Evolutionary conservation across 2,797 vertebrate genomes (phyloP).

Genomic region (Taeniopygia guttata): DNA sequence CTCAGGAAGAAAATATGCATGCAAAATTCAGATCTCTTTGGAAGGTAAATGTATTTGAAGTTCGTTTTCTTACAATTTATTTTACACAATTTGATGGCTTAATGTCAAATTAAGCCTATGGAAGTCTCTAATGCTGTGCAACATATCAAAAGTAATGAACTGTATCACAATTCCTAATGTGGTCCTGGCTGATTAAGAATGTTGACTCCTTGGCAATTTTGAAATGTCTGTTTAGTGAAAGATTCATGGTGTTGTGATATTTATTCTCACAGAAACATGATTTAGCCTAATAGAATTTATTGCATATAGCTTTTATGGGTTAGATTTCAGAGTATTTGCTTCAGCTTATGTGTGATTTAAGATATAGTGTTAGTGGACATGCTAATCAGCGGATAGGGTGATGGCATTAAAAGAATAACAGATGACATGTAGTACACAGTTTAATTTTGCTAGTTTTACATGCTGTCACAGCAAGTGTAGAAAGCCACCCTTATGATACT

Average conservation of each 20-base stretch:
- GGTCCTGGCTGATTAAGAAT: slow-evolving; percentile 12
- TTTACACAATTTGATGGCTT: slow-evolving; percentile 17
- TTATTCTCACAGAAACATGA: slow-evolving; percentile 50
- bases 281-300: slow-evolving; percentile 49
- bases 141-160: slow-evolving; percentile 14
- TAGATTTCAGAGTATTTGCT: slow-evolving; percentile 37
- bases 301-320: not conserved
- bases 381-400: not conserved
- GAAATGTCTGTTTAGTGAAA: slow-evolving; percentile 51
- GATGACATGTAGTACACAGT: not conserved
- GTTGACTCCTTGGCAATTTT: slow-evolving; percentile 35
- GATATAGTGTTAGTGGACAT: not conserved
- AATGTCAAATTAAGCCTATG: slow-evolving; percentile 38
- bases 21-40: not conserved
- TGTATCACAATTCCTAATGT: slow-evolving; percentile 55
- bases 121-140: not conserved
- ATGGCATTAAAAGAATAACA: not conserved
- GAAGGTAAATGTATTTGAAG: not conserved
- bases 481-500: slow-evolving; percentile 18
- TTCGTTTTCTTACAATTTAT: slow-evolving; percentile 3
- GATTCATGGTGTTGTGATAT: slow-evolving; percentile 39
- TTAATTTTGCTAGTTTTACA: slow-evolving; percentile 27
- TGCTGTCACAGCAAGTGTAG: slow-evolving; percentile 15
- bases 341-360: slow-evolving; percentile 48
- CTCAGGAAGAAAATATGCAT: not conserved